These are phyloP conservation scores for Drosophila paracracens DNA, from an alignment of 2,888 invertebrate genomes.

Conservation along the genomic window DNA sequence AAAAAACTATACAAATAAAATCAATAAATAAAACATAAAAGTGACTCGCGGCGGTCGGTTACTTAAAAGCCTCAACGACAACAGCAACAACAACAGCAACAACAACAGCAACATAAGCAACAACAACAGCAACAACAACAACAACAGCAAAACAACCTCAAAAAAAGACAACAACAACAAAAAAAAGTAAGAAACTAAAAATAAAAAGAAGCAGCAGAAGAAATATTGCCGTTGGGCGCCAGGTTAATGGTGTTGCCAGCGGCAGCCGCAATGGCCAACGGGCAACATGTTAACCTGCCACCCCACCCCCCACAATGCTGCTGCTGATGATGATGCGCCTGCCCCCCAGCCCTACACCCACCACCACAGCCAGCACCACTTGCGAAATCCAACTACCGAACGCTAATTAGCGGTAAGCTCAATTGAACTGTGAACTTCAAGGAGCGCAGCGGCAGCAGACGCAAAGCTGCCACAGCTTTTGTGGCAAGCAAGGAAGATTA, in stretches of 20 bases:
- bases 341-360: neutral
- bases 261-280: constrained; percentile 19
- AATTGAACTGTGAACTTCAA: constrained; percentile 75
- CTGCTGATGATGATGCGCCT: constrained; percentile 1
- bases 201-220: constrained; percentile 9
- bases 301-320: neutral
- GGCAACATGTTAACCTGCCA: constrained; percentile 13
- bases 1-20: constrained; percentile 64
- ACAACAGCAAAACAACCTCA: neutral
- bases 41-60: constrained; percentile 66
- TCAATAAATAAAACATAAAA: constrained; percentile 76
- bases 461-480: constrained; percentile 21
- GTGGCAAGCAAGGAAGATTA: constrained; percentile 43
- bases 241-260: constrained; percentile 51
- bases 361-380: neutral
- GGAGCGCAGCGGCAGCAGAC: constrained; percentile 12
- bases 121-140: neutral
- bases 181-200: constrained; percentile 6
- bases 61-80: constrained; percentile 54
- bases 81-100: neutral
- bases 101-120: neutral
- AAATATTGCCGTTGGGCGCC: constrained; percentile 44
- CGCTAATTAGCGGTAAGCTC: constrained; percentile 73
- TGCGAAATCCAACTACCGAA: neutral
- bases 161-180: neutral